These are phyloP conservation scores for Pollenia angustigena DNA, from an alignment of 2,888 invertebrate species.

Conservation along the genomic window DNA sequence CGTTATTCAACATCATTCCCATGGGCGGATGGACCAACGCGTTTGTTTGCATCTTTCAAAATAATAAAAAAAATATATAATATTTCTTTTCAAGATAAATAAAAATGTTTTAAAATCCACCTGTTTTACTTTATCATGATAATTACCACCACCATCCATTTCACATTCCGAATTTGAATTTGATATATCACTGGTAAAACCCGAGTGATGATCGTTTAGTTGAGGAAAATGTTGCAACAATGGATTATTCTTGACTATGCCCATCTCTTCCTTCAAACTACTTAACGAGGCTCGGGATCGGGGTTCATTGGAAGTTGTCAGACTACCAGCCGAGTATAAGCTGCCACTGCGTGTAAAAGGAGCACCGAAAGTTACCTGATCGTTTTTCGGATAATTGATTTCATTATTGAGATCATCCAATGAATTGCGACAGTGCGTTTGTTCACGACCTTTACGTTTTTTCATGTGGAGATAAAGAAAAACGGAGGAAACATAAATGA, in stretches of 20 bases:
- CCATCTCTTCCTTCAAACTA: constrained; percentile 87
- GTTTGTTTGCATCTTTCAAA: constrained; percentile 86
- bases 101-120: constrained; percentile 77
- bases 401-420: constrained; percentile 82
- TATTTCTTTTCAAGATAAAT: not conserved
- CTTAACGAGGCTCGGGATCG: constrained; percentile 79
- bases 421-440: constrained; percentile 80
- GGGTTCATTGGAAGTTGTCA: constrained; percentile 79
- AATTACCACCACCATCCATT: constrained; percentile 78
- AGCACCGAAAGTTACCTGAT: constrained; percentile 83
- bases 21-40: constrained; percentile 89
- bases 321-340: constrained; percentile 81
- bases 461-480: constrained; percentile 92
- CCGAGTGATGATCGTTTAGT: constrained; percentile 84
- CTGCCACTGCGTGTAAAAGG: constrained; percentile 83
- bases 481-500: constrained; percentile 94
- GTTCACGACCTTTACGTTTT: constrained; percentile 85
- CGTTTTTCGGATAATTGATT: constrained; percentile 85
- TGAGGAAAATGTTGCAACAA: constrained; percentile 87
- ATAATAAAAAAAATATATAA: constrained; percentile 66
- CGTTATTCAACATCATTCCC: constrained; percentile 71
- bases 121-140: constrained; percentile 80
- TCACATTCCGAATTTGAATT: constrained; percentile 89
- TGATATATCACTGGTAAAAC: constrained; percentile 86
- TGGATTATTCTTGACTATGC: constrained; percentile 92